These are phyloP conservation scores for Cryptocephalus primarius DNA, from an alignment of 2,888 invertebrate genomes.

Conservation along the genomic window DNA sequence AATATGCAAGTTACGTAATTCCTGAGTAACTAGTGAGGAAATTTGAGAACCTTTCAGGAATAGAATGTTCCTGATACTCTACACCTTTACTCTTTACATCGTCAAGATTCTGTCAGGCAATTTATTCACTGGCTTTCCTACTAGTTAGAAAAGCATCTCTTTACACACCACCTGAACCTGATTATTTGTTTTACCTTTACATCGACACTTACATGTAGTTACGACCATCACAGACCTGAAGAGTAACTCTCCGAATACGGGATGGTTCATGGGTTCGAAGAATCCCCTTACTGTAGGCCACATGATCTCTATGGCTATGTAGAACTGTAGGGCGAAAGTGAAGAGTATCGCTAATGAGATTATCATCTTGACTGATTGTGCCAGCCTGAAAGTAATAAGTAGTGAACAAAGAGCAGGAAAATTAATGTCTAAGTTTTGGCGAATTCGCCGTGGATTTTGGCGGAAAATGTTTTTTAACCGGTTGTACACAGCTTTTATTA, in stretches of 20 bases:
- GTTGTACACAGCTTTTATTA: too few species aligned
- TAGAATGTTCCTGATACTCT: too few species aligned
- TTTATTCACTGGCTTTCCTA: too few species aligned
- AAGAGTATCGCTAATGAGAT: slow-evolving; percentile 80
- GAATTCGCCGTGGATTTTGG: too few species aligned
- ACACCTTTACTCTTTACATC: too few species aligned
- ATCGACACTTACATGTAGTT: slow-evolving; percentile 65
- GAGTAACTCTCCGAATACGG: slow-evolving; percentile 52
- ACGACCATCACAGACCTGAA: slow-evolving; percentile 65
- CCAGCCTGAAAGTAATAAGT: slow-evolving; percentile 48
- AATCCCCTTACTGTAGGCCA: slow-evolving; percentile 59
- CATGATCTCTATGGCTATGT: slow-evolving; percentile 84
- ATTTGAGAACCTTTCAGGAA: too few species aligned
- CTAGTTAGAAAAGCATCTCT: too few species aligned
- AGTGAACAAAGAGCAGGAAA: background rate
- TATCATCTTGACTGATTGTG: slow-evolving; percentile 70
- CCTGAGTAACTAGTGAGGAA: too few species aligned
- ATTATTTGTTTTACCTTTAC: background rate
- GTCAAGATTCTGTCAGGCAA: too few species aligned
- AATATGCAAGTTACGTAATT: too few species aligned
- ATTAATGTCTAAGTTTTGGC: background rate
- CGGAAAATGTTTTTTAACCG: too few species aligned
- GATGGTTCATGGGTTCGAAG: slow-evolving; percentile 46
- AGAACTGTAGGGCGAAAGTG: slow-evolving; percentile 89
- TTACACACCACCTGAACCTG: too few species aligned